A percentile compares a stretch with the other conserved stretches of the same genome.
These are phyloP conservation scores for Sicus ferrugineus DNA, from an alignment of 2,888 invertebrate genomes.

Conservation along the genomic window DNA sequence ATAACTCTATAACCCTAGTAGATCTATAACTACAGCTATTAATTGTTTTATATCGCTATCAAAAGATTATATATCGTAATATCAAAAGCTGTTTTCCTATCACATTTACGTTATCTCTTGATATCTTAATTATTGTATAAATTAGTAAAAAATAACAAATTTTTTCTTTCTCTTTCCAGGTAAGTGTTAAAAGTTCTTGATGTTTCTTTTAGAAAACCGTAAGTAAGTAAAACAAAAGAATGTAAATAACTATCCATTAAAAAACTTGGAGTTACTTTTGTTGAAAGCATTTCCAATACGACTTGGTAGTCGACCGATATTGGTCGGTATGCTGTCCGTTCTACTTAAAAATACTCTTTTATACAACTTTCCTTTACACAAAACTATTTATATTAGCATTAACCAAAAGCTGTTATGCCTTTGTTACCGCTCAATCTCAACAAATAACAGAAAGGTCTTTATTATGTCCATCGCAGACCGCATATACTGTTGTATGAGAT, in stretches of 20 bases:
- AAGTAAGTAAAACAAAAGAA: conserved; percentile 13
- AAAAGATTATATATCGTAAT: no score
- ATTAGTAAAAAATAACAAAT: not conserved
- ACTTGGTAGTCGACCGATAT: not conserved
- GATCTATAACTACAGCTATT: no score
- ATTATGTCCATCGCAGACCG: no score
- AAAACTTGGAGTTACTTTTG: not conserved
- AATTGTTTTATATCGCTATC: no score
- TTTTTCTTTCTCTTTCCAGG: conserved; percentile 16
- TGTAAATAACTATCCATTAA: not conserved
- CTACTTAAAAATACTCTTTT: not conserved
- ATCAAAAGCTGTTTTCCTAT: no score
- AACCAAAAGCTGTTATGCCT: not conserved
- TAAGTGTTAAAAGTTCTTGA: conserved; percentile 5
- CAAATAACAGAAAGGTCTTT: no score
- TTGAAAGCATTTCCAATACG: no score
- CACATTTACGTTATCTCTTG: no score
- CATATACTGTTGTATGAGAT: no score
- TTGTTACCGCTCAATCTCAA: no score
- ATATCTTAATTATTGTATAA: not conserved
- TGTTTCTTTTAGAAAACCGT: conserved; percentile 1
- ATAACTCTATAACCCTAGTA: no score
- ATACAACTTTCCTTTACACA: not conserved
- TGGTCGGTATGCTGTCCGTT: not conserved
- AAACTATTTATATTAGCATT: not conserved